These are phyloP conservation scores for Ifrita kowaldi DNA, from an alignment of 2,113 vertebrate genomes.

Conservation along the genomic window DNA sequence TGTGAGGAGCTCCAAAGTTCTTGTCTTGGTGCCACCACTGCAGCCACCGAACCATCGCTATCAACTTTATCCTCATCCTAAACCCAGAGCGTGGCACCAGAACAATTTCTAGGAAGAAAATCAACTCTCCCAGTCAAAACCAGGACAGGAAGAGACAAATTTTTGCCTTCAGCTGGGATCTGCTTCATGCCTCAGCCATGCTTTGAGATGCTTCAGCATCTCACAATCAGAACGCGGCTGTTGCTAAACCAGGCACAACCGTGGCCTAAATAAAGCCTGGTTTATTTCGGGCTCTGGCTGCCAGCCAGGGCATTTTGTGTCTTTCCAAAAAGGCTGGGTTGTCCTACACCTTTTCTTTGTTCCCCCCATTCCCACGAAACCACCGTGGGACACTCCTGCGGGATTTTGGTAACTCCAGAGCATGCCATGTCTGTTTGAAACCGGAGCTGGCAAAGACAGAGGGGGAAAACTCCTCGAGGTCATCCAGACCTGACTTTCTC, in stretches of 20 bases:
- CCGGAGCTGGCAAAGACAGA: neutral
- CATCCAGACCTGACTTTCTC: neutral
- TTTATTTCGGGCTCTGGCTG: neutral
- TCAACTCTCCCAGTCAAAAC: neutral
- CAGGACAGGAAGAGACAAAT: neutral
- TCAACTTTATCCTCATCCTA: neutral
- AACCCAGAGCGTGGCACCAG: accelerated
- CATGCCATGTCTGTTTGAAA: neutral
- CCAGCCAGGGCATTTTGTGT: neutral
- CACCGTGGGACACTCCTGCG: neutral
- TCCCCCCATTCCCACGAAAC: neutral
- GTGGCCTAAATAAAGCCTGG: neutral
- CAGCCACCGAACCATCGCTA: accelerated
- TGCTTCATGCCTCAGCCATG: neutral
- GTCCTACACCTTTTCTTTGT: neutral
- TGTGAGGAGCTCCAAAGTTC: neutral
- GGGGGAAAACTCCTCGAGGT: neutral
- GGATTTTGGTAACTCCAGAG: neutral
- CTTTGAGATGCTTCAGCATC: neutral
- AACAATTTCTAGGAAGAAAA: neutral
- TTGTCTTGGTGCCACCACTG: no score
- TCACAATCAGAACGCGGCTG: neutral
- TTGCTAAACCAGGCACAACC: neutral
- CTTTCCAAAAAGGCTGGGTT: neutral
- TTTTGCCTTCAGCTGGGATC: neutral